These are phyloP conservation scores for Oryzias sinensis DNA, from an alignment of 2,797 vertebrate genomes.

Conservation along the genomic window DNA sequence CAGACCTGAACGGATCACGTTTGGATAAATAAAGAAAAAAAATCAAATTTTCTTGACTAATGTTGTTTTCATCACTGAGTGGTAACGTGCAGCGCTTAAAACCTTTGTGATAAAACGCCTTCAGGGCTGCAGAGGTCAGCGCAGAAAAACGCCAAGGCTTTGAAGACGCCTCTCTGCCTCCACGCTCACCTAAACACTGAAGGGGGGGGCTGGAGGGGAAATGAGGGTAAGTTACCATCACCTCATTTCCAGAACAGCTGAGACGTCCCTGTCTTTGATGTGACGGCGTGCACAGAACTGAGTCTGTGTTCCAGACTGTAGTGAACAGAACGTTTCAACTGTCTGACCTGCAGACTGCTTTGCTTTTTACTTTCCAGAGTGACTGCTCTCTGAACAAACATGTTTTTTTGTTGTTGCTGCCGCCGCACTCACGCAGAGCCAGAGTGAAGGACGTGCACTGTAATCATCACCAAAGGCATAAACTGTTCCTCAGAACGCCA, in stretches of 20 bases:
- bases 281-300: constrained; percentile 64
- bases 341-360: constrained; percentile 1
- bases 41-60: constrained; percentile 10
- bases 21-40: too few relatives aligned
- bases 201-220: constrained; percentile 44
- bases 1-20: too few relatives aligned
- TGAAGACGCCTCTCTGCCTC: constrained; percentile 67
- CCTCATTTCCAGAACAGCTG: constrained; percentile 71
- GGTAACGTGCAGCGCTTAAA: constrained; percentile 62
- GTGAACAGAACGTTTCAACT: too few relatives aligned
- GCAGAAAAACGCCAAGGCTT: constrained; percentile 62
- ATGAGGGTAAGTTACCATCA: constrained; percentile 74
- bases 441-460: constrained; percentile 39
- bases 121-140: constrained; percentile 65
- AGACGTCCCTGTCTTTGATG: constrained; percentile 74
- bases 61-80: constrained; percentile 21
- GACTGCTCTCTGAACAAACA: constrained; percentile 24
- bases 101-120: constrained; percentile 72
- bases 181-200: constrained; percentile 64
- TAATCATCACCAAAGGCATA: constrained; percentile 51
- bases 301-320: constrained; percentile 30
- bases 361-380: constrained; percentile 18
- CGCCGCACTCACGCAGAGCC: constrained; percentile 23
- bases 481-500: constrained; percentile 52
- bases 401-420: constrained; percentile 29